Evolutionary conservation across 2,797 vertebrate species (phyloP).

Genomic region (Octomys mimax): DNA sequence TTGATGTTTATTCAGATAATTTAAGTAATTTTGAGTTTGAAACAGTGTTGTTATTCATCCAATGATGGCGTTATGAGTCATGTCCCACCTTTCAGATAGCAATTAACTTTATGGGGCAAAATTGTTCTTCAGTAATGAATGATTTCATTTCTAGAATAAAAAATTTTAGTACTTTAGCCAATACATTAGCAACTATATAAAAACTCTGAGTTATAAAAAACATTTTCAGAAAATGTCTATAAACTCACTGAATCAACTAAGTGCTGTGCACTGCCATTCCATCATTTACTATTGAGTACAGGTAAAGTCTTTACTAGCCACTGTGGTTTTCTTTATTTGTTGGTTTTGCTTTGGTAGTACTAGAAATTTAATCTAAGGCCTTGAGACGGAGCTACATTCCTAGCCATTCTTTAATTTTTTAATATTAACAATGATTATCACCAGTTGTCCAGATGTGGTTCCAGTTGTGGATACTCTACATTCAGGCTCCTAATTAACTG

Average conservation of each 20-base stretch:
- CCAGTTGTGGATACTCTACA: neutral
- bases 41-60: neutral
- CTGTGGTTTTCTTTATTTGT: neutral
- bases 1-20: neutral
- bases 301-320: neutral
- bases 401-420: neutral
- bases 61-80: neutral
- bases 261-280: neutral
- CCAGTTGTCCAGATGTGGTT: neutral
- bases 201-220: neutral
- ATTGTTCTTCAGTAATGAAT: neutral
- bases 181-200: neutral
- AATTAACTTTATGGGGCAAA: neutral
- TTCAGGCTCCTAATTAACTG: neutral
- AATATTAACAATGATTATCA: neutral
- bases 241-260: neutral
- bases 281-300: neutral
- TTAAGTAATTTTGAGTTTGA: neutral
- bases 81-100: neutral
- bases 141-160: neutral
- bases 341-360: neutral
- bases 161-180: neutral
- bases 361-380: neutral
- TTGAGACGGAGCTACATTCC: neutral
- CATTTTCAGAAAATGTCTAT: neutral